These are phyloP conservation scores for Gobio gobio DNA, from an alignment of 2,113 vertebrate genomes.

Conservation along the genomic window DNA sequence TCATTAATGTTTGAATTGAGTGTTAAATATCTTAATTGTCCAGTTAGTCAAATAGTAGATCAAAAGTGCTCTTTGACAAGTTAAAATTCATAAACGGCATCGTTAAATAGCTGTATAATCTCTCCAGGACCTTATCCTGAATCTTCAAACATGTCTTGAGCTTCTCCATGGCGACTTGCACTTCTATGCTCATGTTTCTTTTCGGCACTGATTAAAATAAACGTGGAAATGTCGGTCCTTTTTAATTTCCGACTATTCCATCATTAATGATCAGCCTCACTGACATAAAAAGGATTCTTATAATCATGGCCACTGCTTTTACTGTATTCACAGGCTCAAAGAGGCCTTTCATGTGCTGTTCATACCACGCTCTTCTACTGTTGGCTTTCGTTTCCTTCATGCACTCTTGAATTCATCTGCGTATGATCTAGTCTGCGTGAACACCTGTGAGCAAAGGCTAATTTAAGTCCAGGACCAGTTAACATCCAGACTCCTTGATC, in stretches of 20 bases:
- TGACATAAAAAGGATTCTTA: slow-evolving; percentile 72
- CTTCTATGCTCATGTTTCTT: slow-evolving; percentile 37
- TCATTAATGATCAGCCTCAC: slow-evolving; percentile 65
- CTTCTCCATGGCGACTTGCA: slow-evolving; percentile 35
- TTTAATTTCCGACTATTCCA: slow-evolving; percentile 70
- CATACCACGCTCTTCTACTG: slow-evolving; percentile 37
- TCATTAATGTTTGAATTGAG: background rate
- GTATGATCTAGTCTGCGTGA: slow-evolving; percentile 18
- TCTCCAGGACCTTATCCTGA: background rate
- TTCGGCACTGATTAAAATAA: slow-evolving; percentile 74
- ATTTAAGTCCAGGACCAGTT: slow-evolving; percentile 40
- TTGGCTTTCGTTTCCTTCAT: slow-evolving; percentile 22
- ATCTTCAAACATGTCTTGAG: slow-evolving; percentile 19
- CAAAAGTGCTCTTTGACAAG: background rate
- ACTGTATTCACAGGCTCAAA: slow-evolving; percentile 74
- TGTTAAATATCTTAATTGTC: slow-evolving; percentile 8
- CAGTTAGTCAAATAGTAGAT: slow-evolving; percentile 5
- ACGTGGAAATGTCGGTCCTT: slow-evolving; percentile 64
- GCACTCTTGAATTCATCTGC: slow-evolving; percentile 37
- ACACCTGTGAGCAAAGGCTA: slow-evolving; percentile 43
- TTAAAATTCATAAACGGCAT: slow-evolving; percentile 10
- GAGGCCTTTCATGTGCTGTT: slow-evolving; percentile 75
- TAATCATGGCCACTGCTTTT: slow-evolving; percentile 79
- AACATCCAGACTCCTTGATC: slow-evolving; percentile 35
- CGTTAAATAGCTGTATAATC: slow-evolving; percentile 15